These are phyloP conservation scores for Macrocentrus cingulum DNA, from an alignment of 1,140 invertebrate species.

Conservation along the genomic window DNA sequence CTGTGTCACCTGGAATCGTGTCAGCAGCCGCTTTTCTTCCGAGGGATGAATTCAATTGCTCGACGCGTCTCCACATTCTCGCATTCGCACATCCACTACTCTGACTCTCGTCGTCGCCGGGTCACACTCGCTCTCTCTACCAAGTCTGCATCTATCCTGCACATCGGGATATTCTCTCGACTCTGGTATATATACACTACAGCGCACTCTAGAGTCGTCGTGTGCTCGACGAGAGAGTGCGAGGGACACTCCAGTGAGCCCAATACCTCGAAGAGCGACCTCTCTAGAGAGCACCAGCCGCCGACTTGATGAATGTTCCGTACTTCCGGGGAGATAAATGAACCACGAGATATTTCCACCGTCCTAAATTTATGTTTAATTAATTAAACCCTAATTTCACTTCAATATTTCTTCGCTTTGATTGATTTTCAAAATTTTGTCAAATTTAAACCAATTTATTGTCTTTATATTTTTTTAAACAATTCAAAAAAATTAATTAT, in stretches of 20 bases:
- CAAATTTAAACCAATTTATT: too few species aligned
- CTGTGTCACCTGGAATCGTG: conserved; percentile 19
- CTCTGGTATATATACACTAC: too few species aligned
- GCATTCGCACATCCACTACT: conserved; percentile 16
- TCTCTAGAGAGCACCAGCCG: conserved; percentile 5
- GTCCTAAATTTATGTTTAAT: conserved; percentile 31
- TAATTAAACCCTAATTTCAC: conserved; percentile 32
- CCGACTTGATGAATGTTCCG: conserved; percentile 32
- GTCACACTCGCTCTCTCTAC: conserved; percentile 1
- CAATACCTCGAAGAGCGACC: background rate
- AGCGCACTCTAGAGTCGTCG: background rate
- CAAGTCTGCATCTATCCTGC: background rate
- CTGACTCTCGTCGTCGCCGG: background rate
- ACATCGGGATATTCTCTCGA: background rate
- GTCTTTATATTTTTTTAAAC: too few species aligned
- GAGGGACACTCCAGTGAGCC: background rate
- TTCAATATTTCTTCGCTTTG: background rate
- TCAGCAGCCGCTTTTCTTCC: conserved; percentile 1
- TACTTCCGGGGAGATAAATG: conserved; percentile 30
- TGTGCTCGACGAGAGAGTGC: conserved; percentile 12
- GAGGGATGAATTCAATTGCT: conserved; percentile 25
- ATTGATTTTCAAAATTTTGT: too few species aligned
- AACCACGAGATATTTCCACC: conserved; percentile 26
- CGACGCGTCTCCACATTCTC: conserved; percentile 16
- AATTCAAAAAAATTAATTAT: too few species aligned